Evolutionary conservation across 2,113 vertebrate genomes (phyloP).

Genomic region (Xiphorhynchus elegans): DNA sequence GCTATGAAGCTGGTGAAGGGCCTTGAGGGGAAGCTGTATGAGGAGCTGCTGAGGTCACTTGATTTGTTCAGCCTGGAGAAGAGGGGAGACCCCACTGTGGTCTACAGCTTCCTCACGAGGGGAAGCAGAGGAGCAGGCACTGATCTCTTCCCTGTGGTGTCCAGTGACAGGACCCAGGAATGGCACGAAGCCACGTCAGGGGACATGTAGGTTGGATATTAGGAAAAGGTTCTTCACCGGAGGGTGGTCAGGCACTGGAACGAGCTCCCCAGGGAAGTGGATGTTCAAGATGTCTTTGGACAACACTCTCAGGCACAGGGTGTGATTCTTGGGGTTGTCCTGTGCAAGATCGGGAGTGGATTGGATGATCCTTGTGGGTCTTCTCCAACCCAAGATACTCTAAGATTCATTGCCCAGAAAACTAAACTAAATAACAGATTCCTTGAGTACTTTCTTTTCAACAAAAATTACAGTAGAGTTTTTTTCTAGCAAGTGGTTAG

Average conservation of each 20-base stretch:
- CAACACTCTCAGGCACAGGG: accelerated
- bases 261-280: background rate
- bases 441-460: background rate
- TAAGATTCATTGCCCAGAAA: background rate
- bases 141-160: no score
- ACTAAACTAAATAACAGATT: background rate
- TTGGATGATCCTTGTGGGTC: background rate
- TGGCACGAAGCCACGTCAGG: background rate
- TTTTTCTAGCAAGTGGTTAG: background rate
- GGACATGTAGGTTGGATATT: background rate
- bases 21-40: accelerated
- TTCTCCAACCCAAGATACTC: background rate
- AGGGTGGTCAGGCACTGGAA: accelerated
- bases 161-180: no score
- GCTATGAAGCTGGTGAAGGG: background rate
- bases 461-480: background rate
- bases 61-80: background rate
- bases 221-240: background rate
- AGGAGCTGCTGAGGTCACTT: background rate
- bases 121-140: no score
- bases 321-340: background rate
- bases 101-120: accelerated
- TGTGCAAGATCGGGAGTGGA: background rate
- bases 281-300: background rate
- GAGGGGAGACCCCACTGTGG: background rate